Evolutionary conservation across 2,797 vertebrate species (phyloP).

Genomic region (Sebastes hubbsi): DNA sequence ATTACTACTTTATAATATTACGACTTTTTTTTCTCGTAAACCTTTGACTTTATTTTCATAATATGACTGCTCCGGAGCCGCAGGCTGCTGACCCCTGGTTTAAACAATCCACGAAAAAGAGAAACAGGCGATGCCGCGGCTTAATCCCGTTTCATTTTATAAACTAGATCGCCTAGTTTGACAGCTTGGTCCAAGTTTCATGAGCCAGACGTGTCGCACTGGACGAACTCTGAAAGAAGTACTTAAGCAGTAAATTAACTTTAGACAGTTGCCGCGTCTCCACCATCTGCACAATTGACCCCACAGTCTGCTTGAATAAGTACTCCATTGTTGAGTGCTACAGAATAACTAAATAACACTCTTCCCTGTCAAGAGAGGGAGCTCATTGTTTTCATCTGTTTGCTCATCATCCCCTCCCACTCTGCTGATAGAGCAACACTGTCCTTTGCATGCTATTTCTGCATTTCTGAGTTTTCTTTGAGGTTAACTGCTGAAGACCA

Average conservation of each 20-base stretch:
- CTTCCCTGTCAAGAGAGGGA: neutral
- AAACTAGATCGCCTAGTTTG: too few species aligned
- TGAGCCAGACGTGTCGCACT: too few species aligned
- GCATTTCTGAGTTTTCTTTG: neutral
- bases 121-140: too few species aligned
- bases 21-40: too few species aligned
- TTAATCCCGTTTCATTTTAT: too few species aligned
- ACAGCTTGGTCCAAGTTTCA: too few species aligned
- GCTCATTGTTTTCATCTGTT: constrained; percentile 3
- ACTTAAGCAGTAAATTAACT: neutral
- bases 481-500: neutral
- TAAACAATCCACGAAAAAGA: too few species aligned
- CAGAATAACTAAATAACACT: neutral
- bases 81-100: too few species aligned
- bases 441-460: neutral
- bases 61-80: too few species aligned
- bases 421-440: neutral
- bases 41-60: too few species aligned
- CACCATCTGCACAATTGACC: neutral
- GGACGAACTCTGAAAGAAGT: too few species aligned
- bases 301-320: neutral
- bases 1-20: too few species aligned
- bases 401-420: neutral
- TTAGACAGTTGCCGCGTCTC: neutral
- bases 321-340: neutral